A percentile compares a stretch with the other conserved stretches of the same genome.
These are phyloP conservation scores for Netelia fuscicornis DNA, from an alignment of 2,888 invertebrate genomes.

Conservation along the genomic window DNA sequence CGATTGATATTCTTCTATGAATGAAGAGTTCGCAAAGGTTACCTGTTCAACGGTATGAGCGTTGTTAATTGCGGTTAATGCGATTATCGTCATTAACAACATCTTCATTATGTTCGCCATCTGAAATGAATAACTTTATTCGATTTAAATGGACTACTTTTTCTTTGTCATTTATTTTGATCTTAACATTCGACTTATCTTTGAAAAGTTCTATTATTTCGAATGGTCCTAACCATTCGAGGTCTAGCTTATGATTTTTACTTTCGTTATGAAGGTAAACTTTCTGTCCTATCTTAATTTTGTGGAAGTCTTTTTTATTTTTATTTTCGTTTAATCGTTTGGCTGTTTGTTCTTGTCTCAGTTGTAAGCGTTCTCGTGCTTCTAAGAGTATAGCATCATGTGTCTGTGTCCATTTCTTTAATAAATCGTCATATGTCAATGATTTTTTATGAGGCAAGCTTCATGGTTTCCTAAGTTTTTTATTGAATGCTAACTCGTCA, in stretches of 20 bases:
- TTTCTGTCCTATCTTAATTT: conserved; percentile 35
- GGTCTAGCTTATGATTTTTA: conserved; percentile 52
- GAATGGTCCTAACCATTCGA: conserved; percentile 54
- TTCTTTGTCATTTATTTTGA: conserved; percentile 26
- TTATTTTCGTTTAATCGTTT: conserved; percentile 39
- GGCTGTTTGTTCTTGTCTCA: conserved; percentile 37
- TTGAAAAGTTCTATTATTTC: conserved; percentile 42
- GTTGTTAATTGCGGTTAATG: conserved; percentile 42
- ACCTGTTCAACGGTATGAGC: conserved; percentile 49
- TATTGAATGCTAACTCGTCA: conserved; percentile 53
- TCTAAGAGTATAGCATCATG: conserved; percentile 21
- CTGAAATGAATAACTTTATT: conserved; percentile 47
- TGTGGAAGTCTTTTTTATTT: conserved; percentile 32
- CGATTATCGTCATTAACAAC: conserved; percentile 36
- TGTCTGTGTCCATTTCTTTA: conserved; percentile 52
- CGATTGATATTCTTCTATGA: conserved; percentile 43
- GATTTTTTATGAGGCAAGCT: conserved; percentile 45
- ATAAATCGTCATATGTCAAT: conserved; percentile 49
- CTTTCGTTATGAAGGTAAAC: conserved; percentile 47
- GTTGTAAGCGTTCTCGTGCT: conserved; percentile 37
- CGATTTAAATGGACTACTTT: conserved; percentile 52
- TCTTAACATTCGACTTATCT: conserved; percentile 43
- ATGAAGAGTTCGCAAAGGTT: conserved; percentile 47
- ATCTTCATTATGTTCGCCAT: conserved; percentile 48
- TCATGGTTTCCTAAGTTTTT: conserved; percentile 55